Evolutionary conservation across 2,888 invertebrate genomes (phyloP), one percentile per base, ranked within the genome.

Genomic region (Trisateles emortualis): DNA sequence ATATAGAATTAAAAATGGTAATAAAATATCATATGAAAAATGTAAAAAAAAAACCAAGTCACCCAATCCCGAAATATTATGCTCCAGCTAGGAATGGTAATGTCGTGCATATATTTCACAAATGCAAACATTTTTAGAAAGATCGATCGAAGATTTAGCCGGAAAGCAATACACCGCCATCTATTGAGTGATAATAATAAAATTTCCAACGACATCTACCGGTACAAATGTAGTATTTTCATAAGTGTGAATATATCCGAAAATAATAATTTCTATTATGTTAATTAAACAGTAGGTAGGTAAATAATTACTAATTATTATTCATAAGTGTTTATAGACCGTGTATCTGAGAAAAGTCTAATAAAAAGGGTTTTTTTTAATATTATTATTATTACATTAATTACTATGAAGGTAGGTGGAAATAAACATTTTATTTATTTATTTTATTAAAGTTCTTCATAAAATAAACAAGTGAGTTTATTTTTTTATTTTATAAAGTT

Each of bases 401-500:
- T 13, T 11, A 5, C 30, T 26, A 41, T 4, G 35, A 30, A 29
- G 44, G 51, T 33, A 45, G 51, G 24, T 17, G 39, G 32, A 42
- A 26, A 45, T 45, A 29, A 29, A 29, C 3, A 3, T 3, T 29
- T 29, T 2, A 29, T 10, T 29, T 10, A 9, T 3, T 29, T 9
- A 29, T 29, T 29, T 10, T n/a, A n/a, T 10, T 29, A 1, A 10
- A 29, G 29, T 10, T 29, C n/a, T 24, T 5, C 29, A 29, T n/a
- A 29, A 29, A 33, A n/a, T 2, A 13, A 11, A 11, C 11, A 14
- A 8, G 14, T 33, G 19, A 42, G 60, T 64, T 57, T 64, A 26
- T 43, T 64, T 57, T 64, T 17, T 43, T 4, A 17, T 36, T n/a
- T 11, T 46, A 52, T 35, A 47, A 47, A 52, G 47, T 47, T 52